phyloP scores from a whole-genome alignment of 2,113 vertebrate species.

The Vombatus ursinus region DNA sequence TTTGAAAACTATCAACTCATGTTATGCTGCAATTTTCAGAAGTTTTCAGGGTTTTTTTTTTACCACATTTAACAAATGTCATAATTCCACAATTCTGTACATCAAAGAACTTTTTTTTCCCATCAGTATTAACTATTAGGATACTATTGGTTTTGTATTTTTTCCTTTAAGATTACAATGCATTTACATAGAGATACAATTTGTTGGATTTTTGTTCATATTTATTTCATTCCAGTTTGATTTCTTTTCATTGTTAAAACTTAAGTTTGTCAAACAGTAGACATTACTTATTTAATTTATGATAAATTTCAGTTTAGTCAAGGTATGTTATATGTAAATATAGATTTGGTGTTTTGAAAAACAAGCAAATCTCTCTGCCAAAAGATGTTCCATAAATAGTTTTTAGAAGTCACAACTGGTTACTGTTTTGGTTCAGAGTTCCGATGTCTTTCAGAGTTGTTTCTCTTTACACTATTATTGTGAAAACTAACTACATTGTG shows the following conservation, averaged over 20 bases:
- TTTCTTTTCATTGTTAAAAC: background rate
- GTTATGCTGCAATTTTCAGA: constrained; percentile 76
- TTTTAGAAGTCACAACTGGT: too few relatives aligned
- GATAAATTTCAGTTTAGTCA: background rate
- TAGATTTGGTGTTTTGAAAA: background rate
- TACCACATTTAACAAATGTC: constrained; percentile 46
- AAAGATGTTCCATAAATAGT: background rate
- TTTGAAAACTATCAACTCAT: constrained; percentile 68
- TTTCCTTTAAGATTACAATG: constrained; percentile 71
- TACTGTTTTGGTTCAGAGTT: background rate
- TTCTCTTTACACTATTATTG: background rate
- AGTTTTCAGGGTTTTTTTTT: constrained; percentile 55
- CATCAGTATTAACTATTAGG: constrained; percentile 89
- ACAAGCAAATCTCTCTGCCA: background rate
- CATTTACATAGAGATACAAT: constrained; percentile 84
- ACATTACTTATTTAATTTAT: background rate
- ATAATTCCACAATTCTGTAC: constrained; percentile 71
- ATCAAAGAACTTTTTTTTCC: constrained; percentile 76
- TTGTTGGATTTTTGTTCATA: constrained; percentile 82
- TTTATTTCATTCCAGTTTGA: constrained; percentile 89
- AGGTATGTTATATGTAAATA: background rate
- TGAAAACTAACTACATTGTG: background rate
- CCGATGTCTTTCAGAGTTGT: background rate
- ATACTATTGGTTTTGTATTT: constrained; percentile 86
- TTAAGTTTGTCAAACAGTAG: background rate